Conservation (phyloP, 2,113 vertebrate genomes). For the Otis tarda region DNA sequence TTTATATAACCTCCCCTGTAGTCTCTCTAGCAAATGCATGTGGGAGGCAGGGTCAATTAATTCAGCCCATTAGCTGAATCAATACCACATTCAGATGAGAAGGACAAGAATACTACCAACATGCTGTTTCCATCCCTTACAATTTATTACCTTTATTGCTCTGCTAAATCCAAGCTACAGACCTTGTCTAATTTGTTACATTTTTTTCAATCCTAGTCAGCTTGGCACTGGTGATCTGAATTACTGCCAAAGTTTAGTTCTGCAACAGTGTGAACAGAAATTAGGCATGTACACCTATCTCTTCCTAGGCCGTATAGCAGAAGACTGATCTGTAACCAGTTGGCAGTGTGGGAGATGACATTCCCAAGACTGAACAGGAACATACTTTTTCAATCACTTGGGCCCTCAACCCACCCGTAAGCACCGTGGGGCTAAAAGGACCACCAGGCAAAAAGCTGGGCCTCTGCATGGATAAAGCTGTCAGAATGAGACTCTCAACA, state of each 20-base stretch:
- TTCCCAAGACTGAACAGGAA: neutral
- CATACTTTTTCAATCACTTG: neutral
- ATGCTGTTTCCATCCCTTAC: neutral
- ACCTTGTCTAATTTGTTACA: neutral
- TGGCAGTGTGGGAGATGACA: neutral
- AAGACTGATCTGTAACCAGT: neutral
- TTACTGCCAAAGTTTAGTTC: neutral
- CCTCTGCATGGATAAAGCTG: neutral
- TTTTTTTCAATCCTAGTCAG: conserved; percentile 9
- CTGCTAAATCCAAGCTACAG: neutral
- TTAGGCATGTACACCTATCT: neutral
- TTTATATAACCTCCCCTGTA: neutral
- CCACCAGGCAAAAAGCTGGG: neutral
- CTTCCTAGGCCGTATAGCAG: neutral
- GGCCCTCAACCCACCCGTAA: neutral
- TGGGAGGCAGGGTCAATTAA: conserved; percentile 3
- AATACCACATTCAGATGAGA: conserved; percentile 6
- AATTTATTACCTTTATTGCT: conserved; percentile 11
- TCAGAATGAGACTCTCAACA: conserved; percentile 9
- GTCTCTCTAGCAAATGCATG: neutral
- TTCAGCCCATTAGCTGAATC: neutral
- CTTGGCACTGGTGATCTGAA: conserved; percentile 1
- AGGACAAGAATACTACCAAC: neutral
- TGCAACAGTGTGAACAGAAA: neutral
- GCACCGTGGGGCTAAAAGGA: neutral